phyloP scores from a whole-genome alignment of 2,797 vertebrate genomes.

The Botia kubotai region DNA sequence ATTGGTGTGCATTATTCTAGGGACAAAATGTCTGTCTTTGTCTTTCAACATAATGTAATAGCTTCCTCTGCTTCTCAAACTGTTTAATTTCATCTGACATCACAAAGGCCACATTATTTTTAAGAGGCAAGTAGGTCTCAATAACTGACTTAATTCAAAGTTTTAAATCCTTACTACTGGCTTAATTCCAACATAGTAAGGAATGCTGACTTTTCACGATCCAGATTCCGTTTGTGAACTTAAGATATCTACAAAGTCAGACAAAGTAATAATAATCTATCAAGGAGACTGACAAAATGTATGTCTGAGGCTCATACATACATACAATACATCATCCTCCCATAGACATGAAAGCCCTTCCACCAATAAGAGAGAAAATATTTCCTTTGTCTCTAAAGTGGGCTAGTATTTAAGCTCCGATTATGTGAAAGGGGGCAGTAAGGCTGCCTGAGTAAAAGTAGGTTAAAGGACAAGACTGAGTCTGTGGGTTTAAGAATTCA shows the following conservation, averaged over 20 bases:
- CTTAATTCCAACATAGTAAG: no score
- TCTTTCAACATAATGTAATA: no score
- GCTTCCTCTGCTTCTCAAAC: no score
- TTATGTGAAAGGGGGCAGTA: constrained; percentile 40
- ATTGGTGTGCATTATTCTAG: no score
- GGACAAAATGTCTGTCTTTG: no score
- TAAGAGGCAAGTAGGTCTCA: no score
- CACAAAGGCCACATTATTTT: neutral
- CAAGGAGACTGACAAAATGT: neutral
- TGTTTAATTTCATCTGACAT: neutral
- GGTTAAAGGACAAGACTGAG: constrained; percentile 54
- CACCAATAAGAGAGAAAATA: constrained; percentile 37
- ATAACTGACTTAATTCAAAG: no score
- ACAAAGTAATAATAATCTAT: neutral
- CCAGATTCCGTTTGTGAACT: no score
- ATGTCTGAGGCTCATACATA: constrained; percentile 40
- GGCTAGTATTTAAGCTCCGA: constrained; percentile 52
- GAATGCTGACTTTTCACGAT: no score
- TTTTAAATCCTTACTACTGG: no score
- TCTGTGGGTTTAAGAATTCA: neutral
- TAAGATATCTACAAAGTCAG: neutral
- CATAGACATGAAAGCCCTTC: constrained; percentile 8
- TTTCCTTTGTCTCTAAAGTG: constrained; percentile 60
- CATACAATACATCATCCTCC: constrained; percentile 11
- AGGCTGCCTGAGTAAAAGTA: constrained; percentile 50